These are phyloP conservation scores for Camponotus floridanus DNA, from an alignment of 1,140 invertebrate species.

Conservation along the genomic window DNA sequence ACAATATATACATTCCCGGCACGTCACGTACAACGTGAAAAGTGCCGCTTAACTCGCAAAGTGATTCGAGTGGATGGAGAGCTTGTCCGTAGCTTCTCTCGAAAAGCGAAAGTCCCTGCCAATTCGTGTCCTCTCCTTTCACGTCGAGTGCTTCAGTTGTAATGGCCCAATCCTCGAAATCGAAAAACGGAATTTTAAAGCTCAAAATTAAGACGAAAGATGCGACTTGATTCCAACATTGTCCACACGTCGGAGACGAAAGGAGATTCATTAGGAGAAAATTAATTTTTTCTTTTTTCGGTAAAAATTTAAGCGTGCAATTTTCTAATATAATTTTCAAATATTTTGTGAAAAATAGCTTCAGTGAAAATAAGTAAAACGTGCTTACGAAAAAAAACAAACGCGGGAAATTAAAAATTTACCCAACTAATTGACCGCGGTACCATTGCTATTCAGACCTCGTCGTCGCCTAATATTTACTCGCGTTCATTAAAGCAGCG, in stretches of 20 bases:
- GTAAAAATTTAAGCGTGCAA: background rate
- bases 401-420: slow-evolving; percentile 46
- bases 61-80: slow-evolving; percentile 56
- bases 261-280: background rate
- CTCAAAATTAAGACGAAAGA: background rate
- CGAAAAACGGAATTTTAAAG: slow-evolving; percentile 17
- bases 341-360: background rate
- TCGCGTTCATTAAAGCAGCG: slow-evolving; percentile 41
- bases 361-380: background rate
- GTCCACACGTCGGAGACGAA: background rate
- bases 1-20: slow-evolving; percentile 47
- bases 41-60: slow-evolving; percentile 60
- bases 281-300: background rate
- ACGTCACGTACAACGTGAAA: slow-evolving; percentile 55
- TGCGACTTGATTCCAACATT: background rate
- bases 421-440: slow-evolving; percentile 7
- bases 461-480: slow-evolving; percentile 36
- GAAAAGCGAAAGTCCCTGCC: slow-evolving; percentile 39
- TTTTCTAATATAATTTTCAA: background rate
- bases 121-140: slow-evolving; percentile 26
- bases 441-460: slow-evolving; percentile 23
- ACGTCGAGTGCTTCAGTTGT: slow-evolving; percentile 13
- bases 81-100: slow-evolving; percentile 18
- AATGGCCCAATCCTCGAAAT: slow-evolving; percentile 3
- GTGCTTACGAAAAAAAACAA: background rate